A percentile compares a stretch with the other conserved stretches of the same genome.
Evolutionary conservation across 2,888 invertebrate genomes (phyloP).

Genomic region (Dasysyrphus tricinctus): DNA sequence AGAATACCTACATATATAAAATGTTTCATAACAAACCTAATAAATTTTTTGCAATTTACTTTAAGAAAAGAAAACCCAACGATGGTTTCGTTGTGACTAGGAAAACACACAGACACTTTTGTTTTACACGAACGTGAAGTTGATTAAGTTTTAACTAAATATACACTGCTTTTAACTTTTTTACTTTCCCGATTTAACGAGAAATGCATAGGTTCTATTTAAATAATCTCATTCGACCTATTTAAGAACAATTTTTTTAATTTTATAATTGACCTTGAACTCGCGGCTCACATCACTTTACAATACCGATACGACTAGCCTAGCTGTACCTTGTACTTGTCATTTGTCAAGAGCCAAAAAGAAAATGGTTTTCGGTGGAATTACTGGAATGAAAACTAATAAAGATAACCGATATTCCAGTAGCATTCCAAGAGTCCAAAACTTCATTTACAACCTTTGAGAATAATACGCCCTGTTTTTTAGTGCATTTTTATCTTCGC

Average conservation of each 20-base stretch:
- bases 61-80: not conserved
- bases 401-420: too few species aligned
- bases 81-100: not conserved
- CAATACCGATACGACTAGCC: slow-evolving; percentile 1
- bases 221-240: slow-evolving; percentile 58
- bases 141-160: not conserved
- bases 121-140: not conserved
- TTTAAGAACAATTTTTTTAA: slow-evolving; percentile 55
- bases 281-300: slow-evolving; percentile 36
- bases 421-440: too few species aligned
- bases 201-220: slow-evolving; percentile 12
- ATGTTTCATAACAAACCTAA: slow-evolving; percentile 32
- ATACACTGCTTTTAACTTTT: not conserved
- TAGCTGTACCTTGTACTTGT: not conserved
- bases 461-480: too few species aligned
- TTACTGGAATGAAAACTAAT: too few species aligned
- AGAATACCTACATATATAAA: not conserved
- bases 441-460: too few species aligned
- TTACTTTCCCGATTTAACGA: not conserved
- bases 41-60: not conserved
- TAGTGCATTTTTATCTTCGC: too few species aligned
- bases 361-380: too few species aligned
- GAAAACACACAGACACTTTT: not conserved
- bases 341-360: not conserved
- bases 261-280: slow-evolving; percentile 71